Conservation (phyloP, 2,113 vertebrate genomes). For the Dicentrarchus labrax region DNA sequence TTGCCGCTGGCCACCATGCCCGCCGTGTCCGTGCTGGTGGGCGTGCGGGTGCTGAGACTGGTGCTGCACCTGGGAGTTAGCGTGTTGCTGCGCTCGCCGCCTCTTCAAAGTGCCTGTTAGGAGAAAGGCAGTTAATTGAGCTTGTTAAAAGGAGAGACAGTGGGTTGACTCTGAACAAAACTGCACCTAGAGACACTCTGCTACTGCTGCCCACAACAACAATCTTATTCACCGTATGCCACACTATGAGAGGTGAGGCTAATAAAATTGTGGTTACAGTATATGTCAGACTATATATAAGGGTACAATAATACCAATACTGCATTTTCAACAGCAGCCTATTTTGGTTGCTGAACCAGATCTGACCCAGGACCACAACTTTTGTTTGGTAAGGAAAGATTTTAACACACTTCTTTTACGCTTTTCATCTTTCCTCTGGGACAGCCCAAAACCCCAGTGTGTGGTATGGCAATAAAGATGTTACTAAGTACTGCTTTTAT, state of each 20-base stretch:
- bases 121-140: not conserved
- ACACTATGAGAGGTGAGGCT: not conserved
- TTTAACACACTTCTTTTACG: too few relatives aligned
- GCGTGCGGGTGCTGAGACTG: slow-evolving; percentile 88
- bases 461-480: too few relatives aligned
- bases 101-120: slow-evolving; percentile 95
- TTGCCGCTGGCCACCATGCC: slow-evolving; percentile 77
- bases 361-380: too few relatives aligned
- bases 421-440: too few relatives aligned
- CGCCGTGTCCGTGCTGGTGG: slow-evolving; percentile 80
- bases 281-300: not conserved
- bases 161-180: not conserved
- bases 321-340: too few relatives aligned
- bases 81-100: slow-evolving; percentile 93
- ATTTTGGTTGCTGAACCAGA: too few relatives aligned
- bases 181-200: not conserved
- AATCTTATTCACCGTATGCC: not conserved
- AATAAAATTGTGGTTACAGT: not conserved
- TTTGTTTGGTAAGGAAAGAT: too few relatives aligned
- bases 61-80: slow-evolving; percentile 82
- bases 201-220: not conserved
- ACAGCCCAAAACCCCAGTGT: too few relatives aligned
- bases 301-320: too few relatives aligned
- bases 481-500: too few relatives aligned
- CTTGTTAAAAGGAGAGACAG: not conserved